phyloP scores from a whole-genome alignment of 2,888 invertebrate species.

The Therioaphis trifolii region DNA sequence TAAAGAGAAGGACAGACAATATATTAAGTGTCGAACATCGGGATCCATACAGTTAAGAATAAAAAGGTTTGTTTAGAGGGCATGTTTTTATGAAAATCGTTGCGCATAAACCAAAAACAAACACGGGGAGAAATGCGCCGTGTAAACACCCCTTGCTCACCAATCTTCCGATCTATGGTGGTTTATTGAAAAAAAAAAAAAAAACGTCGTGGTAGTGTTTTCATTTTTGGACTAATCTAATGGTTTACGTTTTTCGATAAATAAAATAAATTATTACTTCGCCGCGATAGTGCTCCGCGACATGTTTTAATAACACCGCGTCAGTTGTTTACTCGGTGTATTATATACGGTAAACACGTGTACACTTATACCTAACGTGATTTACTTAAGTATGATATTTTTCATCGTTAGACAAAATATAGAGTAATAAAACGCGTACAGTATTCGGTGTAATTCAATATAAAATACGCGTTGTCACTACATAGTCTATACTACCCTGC shows the following conservation, averaged over 20 bases:
- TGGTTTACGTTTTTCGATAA: too few species aligned
- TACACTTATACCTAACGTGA: background rate
- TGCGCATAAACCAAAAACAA: slow-evolving; percentile 36
- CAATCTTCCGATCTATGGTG: background rate
- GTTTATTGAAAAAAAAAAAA: slow-evolving; percentile 27
- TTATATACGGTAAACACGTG: background rate
- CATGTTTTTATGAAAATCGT: slow-evolving; percentile 54
- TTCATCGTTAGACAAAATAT: background rate
- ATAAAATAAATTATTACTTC: too few species aligned
- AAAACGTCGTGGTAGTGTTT: slow-evolving; percentile 3
- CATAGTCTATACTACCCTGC: too few species aligned
- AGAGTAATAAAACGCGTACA: too few species aligned
- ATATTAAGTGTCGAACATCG: slow-evolving; percentile 51
- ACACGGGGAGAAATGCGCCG: slow-evolving; percentile 21
- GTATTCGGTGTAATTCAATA: background rate
- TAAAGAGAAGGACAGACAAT: slow-evolving; percentile 15
- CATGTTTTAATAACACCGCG: background rate
- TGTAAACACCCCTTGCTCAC: background rate
- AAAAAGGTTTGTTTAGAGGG: slow-evolving; percentile 53
- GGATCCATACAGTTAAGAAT: slow-evolving; percentile 6
- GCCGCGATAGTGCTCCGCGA: too few species aligned
- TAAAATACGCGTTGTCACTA: too few species aligned
- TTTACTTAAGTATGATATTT: background rate
- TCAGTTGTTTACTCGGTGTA: background rate
- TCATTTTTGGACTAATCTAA: slow-evolving; percentile 2